A percentile compares a stretch with the other conserved stretches of the same genome.
These are phyloP conservation scores for Paedocypris sp. DNA, from an alignment of 2,113 vertebrate genomes.

Conservation along the genomic window DNA sequence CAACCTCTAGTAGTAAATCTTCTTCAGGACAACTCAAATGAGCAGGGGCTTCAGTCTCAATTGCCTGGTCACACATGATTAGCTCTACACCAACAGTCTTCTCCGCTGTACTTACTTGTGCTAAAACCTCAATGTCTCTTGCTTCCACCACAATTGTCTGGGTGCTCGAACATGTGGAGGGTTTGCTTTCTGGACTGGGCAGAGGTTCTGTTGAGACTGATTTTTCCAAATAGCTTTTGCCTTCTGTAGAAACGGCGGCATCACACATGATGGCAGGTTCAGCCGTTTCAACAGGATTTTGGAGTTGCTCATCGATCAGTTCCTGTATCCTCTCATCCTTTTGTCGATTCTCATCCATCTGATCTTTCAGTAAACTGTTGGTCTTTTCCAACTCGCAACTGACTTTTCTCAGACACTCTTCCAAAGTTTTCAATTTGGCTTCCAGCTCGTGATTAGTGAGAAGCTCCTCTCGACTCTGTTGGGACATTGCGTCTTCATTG, in stretches of 20 bases:
- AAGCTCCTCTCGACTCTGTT: slow-evolving; percentile 22
- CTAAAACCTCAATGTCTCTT: slow-evolving; percentile 24
- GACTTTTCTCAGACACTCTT: slow-evolving; percentile 66
- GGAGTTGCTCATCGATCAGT: slow-evolving; percentile 49
- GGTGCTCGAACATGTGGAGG: slow-evolving; percentile 29
- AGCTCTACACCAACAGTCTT: slow-evolving; percentile 22
- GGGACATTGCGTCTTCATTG: neutral
- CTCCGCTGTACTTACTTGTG: neutral
- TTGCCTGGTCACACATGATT: slow-evolving; percentile 27
- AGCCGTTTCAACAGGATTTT: slow-evolving; percentile 2
- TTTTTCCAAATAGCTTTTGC: slow-evolving; percentile 50
- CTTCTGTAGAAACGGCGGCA: slow-evolving; percentile 53
- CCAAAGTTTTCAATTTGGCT: slow-evolving; percentile 65
- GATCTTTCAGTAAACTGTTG: slow-evolving; percentile 60
- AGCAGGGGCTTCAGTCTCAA: slow-evolving; percentile 28
- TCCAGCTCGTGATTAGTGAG: slow-evolving; percentile 50
- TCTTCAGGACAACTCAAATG: neutral
- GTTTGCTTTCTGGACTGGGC: slow-evolving; percentile 21
- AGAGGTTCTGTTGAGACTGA: slow-evolving; percentile 42
- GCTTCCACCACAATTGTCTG: slow-evolving; percentile 31
- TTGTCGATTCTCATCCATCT: slow-evolving; percentile 66
- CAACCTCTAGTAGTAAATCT: neutral
- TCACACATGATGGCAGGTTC: slow-evolving; percentile 34
- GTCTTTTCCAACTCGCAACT: slow-evolving; percentile 67
- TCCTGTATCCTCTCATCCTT: slow-evolving; percentile 71